Percentiles rank a stretch among this genome's conserved stretches.
Conservation (phyloP, 2,797 vertebrate genomes). For the Dicrostonyx torquatus region DNA sequence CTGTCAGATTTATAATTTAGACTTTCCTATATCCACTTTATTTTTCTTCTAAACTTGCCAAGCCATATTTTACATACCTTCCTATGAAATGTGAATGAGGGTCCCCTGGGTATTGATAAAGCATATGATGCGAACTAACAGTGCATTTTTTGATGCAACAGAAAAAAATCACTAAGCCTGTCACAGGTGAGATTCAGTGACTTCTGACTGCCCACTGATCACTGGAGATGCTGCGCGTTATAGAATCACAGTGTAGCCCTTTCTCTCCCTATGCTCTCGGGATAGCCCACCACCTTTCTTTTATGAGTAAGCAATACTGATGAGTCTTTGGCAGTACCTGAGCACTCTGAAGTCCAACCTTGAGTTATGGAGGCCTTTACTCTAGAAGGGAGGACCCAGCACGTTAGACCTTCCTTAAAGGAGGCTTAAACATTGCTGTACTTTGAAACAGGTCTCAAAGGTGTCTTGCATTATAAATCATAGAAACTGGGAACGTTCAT, state of each 20-base stretch:
- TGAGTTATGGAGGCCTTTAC: neutral
- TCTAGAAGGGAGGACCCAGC: neutral
- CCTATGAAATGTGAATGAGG: neutral
- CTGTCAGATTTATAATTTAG: slow-evolving; percentile 3
- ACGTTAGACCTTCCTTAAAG: neutral
- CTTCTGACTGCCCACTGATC: neutral
- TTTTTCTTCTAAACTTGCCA: neutral
- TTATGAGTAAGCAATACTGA: neutral
- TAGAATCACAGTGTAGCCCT: neutral
- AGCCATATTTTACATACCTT: neutral
- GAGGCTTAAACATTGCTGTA: neutral
- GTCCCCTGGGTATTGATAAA: neutral
- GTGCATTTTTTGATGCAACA: neutral
- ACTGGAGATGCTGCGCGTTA: neutral
- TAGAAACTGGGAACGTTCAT: neutral
- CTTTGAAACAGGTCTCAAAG: neutral
- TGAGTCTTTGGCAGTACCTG: neutral
- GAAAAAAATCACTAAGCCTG: neutral
- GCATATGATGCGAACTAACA: neutral
- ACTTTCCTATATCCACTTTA: neutral
- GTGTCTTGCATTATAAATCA: neutral
- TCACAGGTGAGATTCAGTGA: neutral
- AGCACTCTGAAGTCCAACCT: neutral
- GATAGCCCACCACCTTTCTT: neutral
- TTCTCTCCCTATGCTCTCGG: neutral